phyloP scores from a whole-genome alignment of 2,113 vertebrate species.

The Ochotona princeps region DNA sequence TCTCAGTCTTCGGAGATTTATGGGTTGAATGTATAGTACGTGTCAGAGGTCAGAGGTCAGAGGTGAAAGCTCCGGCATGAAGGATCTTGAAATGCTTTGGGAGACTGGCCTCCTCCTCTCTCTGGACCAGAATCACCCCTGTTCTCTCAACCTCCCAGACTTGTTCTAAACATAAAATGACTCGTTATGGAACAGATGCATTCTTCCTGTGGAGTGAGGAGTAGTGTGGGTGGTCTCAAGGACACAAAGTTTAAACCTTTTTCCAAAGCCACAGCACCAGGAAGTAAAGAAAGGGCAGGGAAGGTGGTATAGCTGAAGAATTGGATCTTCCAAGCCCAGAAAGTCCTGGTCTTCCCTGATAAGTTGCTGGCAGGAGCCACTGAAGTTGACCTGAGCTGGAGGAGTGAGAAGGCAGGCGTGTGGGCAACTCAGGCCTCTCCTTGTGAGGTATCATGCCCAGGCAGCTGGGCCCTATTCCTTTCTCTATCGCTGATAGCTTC shows the following conservation, averaged over 20 bases:
- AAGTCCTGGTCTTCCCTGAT: constrained; percentile 74
- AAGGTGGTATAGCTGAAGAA: constrained; percentile 21
- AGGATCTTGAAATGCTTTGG: constrained; percentile 25
- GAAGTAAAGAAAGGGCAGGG: neutral
- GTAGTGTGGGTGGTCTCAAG: neutral
- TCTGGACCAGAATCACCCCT: neutral
- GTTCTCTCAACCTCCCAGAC: neutral
- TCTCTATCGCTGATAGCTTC: constrained; percentile 59
- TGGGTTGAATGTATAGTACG: neutral
- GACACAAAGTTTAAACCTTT: constrained; percentile 22
- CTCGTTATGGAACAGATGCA: neutral
- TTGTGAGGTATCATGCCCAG: constrained; percentile 62
- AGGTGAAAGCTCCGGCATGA: constrained; percentile 3
- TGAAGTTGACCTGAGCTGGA: constrained; percentile 26
- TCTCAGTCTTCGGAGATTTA: constrained; percentile 27
- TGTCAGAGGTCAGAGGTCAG: constrained; percentile 8
- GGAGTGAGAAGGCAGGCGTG: constrained; percentile 16
- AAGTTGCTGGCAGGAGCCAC: constrained; percentile 68
- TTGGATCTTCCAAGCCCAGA: constrained; percentile 70
- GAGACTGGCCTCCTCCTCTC: constrained; percentile 25
- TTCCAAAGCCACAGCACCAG: constrained; percentile 43
- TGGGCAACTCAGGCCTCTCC: constrained; percentile 31
- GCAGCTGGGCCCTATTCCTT: constrained; percentile 70
- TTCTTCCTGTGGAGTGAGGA: neutral
- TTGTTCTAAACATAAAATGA: constrained; percentile 48